A percentile compares a stretch with the other conserved stretches of the same genome.
phyloP scores from a whole-genome alignment of 1,140 invertebrate species.

The Saxidomus purpurata region DNA sequence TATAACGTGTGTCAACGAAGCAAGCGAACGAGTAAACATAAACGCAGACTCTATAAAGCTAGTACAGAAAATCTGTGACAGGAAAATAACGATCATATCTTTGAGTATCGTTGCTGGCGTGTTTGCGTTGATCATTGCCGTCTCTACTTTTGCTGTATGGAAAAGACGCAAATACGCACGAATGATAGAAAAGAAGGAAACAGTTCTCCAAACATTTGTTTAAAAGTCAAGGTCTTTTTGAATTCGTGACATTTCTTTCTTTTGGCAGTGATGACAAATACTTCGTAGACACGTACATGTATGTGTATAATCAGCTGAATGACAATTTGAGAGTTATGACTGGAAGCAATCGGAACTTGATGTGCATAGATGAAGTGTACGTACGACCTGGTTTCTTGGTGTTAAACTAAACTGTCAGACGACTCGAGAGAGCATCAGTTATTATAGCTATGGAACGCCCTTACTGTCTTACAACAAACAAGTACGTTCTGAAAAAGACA shows the following conservation, averaged over 20 bases:
- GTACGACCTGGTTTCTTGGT: not conserved
- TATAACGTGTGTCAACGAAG: not conserved
- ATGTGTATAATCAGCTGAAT: not conserved
- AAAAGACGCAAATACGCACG: not conserved
- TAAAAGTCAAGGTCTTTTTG: slow-evolving; percentile 4
- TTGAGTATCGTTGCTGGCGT: not conserved
- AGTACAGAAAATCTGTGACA: not conserved
- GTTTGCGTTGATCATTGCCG: not conserved
- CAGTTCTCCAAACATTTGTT: not conserved
- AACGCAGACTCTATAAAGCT: not conserved
- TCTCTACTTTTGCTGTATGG: not conserved
- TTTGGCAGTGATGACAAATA: not conserved
- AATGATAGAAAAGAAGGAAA: not conserved
- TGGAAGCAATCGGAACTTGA: not conserved
- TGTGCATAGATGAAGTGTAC: not conserved
- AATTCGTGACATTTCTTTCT: not conserved
- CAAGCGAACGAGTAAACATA: not conserved
- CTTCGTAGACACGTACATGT: not conserved
- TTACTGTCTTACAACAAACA: too few species aligned
- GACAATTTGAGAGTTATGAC: not conserved
- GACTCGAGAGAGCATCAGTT: not conserved
- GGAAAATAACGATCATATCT: not conserved
- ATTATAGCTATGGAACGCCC: not conserved
- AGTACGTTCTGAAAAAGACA: too few species aligned
- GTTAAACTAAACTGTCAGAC: not conserved